phyloP scores from a whole-genome alignment of 2,797 vertebrate genomes.

The Oryzias sinensis region DNA sequence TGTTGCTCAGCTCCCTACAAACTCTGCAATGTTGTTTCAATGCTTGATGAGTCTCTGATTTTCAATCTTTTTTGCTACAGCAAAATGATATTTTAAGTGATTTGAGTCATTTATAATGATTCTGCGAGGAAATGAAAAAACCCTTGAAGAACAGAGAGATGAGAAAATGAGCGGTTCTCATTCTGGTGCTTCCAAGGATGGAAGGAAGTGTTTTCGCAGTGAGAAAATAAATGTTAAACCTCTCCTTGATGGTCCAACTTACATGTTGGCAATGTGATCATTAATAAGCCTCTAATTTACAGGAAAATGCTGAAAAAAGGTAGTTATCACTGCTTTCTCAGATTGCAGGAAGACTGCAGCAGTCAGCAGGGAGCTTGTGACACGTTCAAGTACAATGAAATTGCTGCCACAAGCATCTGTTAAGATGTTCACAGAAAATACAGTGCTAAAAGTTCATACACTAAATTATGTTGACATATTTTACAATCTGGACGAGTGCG shows the following conservation, averaged over 20 bases:
- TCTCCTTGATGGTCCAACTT: background rate
- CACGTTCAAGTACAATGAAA: background rate
- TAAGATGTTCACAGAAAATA: background rate
- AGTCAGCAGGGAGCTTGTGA: too few relatives aligned
- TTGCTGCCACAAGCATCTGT: background rate
- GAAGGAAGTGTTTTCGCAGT: slow-evolving; percentile 5
- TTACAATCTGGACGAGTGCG: slow-evolving; percentile 27
- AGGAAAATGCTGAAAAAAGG: background rate
- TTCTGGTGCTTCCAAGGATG: slow-evolving; percentile 14
- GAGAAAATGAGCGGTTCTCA: slow-evolving; percentile 50
- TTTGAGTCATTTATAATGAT: slow-evolving; percentile 58
- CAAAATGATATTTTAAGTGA: slow-evolving; percentile 32
- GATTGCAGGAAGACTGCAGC: too few relatives aligned
- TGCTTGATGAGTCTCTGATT: slow-evolving; percentile 25
- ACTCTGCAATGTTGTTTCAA: slow-evolving; percentile 12
- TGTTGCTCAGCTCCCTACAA: slow-evolving; percentile 10
- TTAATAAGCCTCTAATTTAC: background rate
- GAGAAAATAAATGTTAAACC: background rate
- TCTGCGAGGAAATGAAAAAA: slow-evolving; percentile 33
- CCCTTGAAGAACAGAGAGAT: slow-evolving; percentile 21
- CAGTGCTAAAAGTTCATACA: too few relatives aligned
- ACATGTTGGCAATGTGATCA: background rate
- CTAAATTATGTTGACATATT: background rate
- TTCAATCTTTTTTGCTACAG: slow-evolving; percentile 45
- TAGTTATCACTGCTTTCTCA: too few relatives aligned